Percentiles rank a stretch among this genome's conserved stretches.
Conservation (phyloP, 2,113 vertebrate species). For the Prunella fulvescens region DNA sequence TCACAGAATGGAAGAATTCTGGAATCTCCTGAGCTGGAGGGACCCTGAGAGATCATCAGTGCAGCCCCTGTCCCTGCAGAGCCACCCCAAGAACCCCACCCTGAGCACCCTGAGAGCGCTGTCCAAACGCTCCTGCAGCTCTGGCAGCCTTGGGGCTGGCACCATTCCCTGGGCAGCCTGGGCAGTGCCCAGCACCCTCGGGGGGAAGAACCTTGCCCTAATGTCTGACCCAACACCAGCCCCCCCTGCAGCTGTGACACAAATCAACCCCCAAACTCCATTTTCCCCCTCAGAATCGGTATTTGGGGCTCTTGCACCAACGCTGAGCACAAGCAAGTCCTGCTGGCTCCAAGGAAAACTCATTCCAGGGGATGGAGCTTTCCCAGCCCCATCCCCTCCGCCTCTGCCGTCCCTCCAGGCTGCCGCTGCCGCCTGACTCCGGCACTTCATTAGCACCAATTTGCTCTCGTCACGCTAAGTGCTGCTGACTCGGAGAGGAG, state of each 20-base stretch:
- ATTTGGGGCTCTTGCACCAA: accelerated
- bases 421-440: background rate
- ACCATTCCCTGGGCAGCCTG: background rate
- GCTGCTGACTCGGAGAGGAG: background rate
- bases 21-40: background rate
- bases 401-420: background rate
- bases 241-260: accelerated
- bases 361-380: background rate
- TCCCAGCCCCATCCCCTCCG: background rate
- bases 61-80: background rate
- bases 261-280: background rate
- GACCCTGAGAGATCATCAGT: accelerated
- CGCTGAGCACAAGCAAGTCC: background rate
- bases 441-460: constrained; percentile 68
- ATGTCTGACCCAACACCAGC: background rate
- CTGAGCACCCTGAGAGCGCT: background rate
- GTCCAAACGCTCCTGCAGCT: background rate
- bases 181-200: background rate
- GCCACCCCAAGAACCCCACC: background rate
- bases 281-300: background rate
- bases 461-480: constrained; percentile 48
- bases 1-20: background rate
- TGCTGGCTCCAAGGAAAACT: background rate
- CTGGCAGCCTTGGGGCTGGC: background rate
- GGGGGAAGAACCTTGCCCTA: background rate